A percentile compares a stretch with the other conserved stretches of the same genome.
phyloP scores from a whole-genome alignment of 2,797 vertebrate genomes.

The Pseudocheirus occidentalis region DNA sequence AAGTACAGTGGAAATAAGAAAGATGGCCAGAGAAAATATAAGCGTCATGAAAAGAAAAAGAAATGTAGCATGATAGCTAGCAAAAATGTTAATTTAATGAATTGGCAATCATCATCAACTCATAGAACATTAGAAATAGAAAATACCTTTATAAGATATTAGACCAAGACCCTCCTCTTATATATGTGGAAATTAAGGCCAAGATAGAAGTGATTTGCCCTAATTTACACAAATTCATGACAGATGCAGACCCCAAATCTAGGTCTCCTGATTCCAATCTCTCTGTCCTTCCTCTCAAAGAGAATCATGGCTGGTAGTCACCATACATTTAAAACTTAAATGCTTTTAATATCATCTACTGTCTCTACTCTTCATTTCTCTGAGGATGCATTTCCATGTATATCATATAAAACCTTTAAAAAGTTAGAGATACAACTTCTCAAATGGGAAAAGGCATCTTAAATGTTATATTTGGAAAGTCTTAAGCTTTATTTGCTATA shows the following conservation, averaged over 20 bases:
- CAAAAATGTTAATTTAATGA: background rate
- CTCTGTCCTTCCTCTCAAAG: background rate
- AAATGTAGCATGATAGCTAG: no score
- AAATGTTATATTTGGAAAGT: constrained; percentile 51
- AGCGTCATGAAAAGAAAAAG: no score
- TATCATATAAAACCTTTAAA: constrained; percentile 40
- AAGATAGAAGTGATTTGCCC: background rate
- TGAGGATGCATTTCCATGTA: constrained; percentile 32
- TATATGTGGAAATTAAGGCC: background rate
- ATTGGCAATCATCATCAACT: constrained; percentile 28
- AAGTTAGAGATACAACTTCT: constrained; percentile 51
- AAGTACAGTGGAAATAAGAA: no score
- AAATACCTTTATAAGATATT: no score
- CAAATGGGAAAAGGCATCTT: constrained; percentile 40
- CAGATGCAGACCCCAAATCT: background rate
- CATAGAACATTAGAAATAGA: background rate
- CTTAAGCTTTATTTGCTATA: background rate
- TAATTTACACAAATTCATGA: background rate
- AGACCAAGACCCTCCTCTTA: no score
- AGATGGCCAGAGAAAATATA: no score
- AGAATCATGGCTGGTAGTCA: background rate
- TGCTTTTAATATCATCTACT: background rate
- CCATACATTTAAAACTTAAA: constrained; percentile 8
- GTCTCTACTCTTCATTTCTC: constrained; percentile 22
- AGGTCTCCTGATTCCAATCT: background rate